Conservation (phyloP, 2,797 vertebrate genomes). For the Sebastes iracundus region DNA sequence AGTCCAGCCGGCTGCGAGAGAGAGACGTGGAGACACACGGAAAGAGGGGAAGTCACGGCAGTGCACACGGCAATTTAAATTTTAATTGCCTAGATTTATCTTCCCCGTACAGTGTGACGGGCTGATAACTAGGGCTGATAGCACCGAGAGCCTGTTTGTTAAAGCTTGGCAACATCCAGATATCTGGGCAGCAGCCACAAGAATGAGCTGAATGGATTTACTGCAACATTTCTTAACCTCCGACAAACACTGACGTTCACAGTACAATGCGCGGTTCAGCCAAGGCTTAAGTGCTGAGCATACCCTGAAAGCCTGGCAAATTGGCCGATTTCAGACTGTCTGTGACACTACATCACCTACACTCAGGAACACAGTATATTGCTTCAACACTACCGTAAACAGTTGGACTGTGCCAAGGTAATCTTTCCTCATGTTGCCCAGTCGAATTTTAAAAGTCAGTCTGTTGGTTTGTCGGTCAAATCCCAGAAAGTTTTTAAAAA, state of each 20-base stretch:
- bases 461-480: not conserved
- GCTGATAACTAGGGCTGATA: conserved; percentile 83
- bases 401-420: not conserved
- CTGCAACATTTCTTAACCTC: conserved; percentile 56
- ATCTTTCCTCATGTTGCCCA: conserved; percentile 3
- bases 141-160: conserved; percentile 73
- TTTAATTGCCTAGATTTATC: conserved; percentile 88
- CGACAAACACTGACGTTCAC: conserved; percentile 57
- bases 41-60: conserved; percentile 73
- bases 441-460: not conserved
- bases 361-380: conserved; percentile 15
- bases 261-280: conserved; percentile 47
- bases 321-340: conserved; percentile 51
- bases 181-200: conserved; percentile 52
- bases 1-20: conserved; percentile 5
- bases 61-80: conserved; percentile 83
- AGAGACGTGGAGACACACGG: conserved; percentile 44
- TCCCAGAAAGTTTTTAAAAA: not conserved
- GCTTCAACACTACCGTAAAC: conserved; percentile 18
- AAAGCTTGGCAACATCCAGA: conserved; percentile 67
- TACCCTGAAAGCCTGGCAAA: conserved; percentile 51
- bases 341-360: conserved; percentile 29
- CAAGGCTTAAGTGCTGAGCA: conserved; percentile 43
- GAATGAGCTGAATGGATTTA: conserved; percentile 70
- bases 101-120: conserved; percentile 81